Evolutionary conservation across 2,113 vertebrate genomes (phyloP).

Genomic region (Brachionichthys hirsutus): DNA sequence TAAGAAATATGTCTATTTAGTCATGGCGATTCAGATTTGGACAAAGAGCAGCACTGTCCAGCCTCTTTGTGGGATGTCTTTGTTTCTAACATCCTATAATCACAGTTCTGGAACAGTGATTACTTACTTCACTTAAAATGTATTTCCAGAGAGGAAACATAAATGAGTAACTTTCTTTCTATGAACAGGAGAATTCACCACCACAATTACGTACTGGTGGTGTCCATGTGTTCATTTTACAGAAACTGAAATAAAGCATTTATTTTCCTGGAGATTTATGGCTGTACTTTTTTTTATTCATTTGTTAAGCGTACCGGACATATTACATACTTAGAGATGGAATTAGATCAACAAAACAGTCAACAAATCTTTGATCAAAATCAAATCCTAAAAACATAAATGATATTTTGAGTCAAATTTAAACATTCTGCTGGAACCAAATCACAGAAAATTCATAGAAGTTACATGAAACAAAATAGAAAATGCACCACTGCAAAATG

Average conservation of each 20-base stretch:
- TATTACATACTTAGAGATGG: slow-evolving; percentile 6
- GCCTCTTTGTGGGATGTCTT: slow-evolving; percentile 25
- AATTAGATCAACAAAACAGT: not conserved
- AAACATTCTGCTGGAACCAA: not conserved
- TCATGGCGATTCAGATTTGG: slow-evolving; percentile 14
- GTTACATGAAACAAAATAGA: not conserved
- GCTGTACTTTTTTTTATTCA: slow-evolving; percentile 24
- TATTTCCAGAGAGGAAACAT: slow-evolving; percentile 17
- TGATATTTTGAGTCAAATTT: too few relatives aligned
- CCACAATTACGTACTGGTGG: slow-evolving; percentile 25
- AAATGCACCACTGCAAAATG: not conserved
- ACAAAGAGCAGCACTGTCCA: slow-evolving; percentile 27
- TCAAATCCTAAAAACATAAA: too few relatives aligned
- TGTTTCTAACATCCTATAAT: slow-evolving; percentile 29
- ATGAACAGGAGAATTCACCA: slow-evolving; percentile 16
- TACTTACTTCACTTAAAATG: too few relatives aligned
- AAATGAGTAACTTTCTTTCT: slow-evolving; percentile 24
- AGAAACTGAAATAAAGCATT: slow-evolving; percentile 49
- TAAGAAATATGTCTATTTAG: slow-evolving; percentile 22
- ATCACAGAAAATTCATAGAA: not conserved
- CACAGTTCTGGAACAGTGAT: too few relatives aligned
- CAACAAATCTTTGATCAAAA: too few relatives aligned
- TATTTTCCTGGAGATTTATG: slow-evolving; percentile 53
- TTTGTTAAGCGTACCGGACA: not conserved
- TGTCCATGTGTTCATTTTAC: slow-evolving; percentile 44